Base-by-base conservation (phyloP, 2,888 invertebrate species). In the Phoenoteleia sp. region DNA sequence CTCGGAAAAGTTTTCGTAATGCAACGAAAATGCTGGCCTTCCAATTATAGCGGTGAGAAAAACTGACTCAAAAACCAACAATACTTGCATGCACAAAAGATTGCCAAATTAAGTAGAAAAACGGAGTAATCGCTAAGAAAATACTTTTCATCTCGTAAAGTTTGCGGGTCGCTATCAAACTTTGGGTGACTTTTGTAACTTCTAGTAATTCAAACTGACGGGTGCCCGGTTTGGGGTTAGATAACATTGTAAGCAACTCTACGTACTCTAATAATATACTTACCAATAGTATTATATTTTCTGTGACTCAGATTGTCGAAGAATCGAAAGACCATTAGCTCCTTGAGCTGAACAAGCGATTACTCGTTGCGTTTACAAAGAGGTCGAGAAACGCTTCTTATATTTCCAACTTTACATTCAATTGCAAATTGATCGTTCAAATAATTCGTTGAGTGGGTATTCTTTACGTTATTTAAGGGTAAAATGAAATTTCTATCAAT, bases 251-350 rank as follows among this genome's bases (percentile, higher is more conserved):
- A 67, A 84, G 80, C 86, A 79, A 60, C 66, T 76, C 71, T 42
- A 60, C 69, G 58, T 58, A 79, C 79, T 89, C 85, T 89, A 89
- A 90, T 89, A 90, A 89, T 84, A 85, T 89, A 90, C 91, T 91
- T 89, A 89, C 85, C 83, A 87, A 85, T 85, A 81, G 81, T 81
- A 81, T 88, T 85, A 81, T 84, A 76, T 84, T 42, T 64, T 54
- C 66, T 49, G 39, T 5, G 49, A n/a, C 54, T 45, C 60, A 58
- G 72, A 74, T 47, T 74, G 47, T 36, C 36, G 21, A 72, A 71
- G 58, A 81, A 67, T 58, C 19, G 66, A 74, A 49, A 39, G 54
- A 15, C 56, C 60, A 69, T 75, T 75, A 64, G 13, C n/a, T 19
- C 11, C 42, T 9, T 49, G 49, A 42, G 6, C 19, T 25, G 58